Evolutionary conservation across 2,888 invertebrate genomes (phyloP).

Genomic region (Drosophila atripex): DNA sequence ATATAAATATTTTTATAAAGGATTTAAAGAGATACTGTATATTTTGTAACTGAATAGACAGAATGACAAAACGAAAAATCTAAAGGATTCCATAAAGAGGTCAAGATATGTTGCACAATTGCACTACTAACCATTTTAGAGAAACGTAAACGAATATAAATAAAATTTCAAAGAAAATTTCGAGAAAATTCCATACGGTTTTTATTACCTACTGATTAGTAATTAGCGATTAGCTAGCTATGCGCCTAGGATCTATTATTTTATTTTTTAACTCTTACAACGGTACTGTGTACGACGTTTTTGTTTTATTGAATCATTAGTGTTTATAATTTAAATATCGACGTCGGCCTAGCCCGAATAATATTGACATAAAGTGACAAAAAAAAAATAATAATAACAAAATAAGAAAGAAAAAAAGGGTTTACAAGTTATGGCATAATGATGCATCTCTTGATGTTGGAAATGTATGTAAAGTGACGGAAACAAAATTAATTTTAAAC

Average conservation of each 20-base stretch:
- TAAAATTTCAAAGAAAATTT: conserved; percentile 56
- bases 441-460: conserved; percentile 44
- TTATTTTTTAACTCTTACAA: conserved; percentile 39
- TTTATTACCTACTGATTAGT: conserved; percentile 52
- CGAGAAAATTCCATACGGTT: conserved; percentile 53
- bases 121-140: conserved; percentile 43
- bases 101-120: conserved; percentile 43
- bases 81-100: conserved; percentile 58
- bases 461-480: conserved; percentile 66
- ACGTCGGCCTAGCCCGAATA: conserved; percentile 21
- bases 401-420: too few relatives aligned
- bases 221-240: conserved; percentile 50
- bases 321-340: conserved; percentile 37
- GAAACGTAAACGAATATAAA: conserved; percentile 36
- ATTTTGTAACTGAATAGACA: conserved; percentile 63
- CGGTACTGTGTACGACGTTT: conserved; percentile 59
- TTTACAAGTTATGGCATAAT: conserved; percentile 20
- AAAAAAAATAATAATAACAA: conserved; percentile 16
- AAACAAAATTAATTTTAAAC: conserved; percentile 71
- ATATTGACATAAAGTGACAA: conserved; percentile 29
- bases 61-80: conserved; percentile 47
- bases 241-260: conserved; percentile 43
- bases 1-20: conserved; percentile 71
- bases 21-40: conserved; percentile 61
- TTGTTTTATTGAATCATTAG: conserved; percentile 48